These are phyloP conservation scores for Cordylochernes scorpioides DNA, from an alignment of 2,888 invertebrate genomes.

Conservation along the genomic window DNA sequence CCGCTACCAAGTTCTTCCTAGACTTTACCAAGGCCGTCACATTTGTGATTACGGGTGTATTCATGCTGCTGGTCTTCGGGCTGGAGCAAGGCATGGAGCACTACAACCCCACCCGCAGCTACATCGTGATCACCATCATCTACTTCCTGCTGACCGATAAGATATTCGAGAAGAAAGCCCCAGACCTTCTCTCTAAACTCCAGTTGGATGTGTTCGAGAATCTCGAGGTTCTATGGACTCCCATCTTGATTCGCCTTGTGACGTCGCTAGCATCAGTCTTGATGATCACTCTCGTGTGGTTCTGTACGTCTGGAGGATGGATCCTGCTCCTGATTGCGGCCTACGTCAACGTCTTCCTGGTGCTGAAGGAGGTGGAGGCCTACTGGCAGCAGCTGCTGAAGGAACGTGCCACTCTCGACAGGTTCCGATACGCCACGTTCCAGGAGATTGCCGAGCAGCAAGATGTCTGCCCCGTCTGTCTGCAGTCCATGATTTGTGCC, in stretches of 20 bases:
- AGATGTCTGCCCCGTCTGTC: conserved; percentile 50
- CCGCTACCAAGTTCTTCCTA: conserved; percentile 47
- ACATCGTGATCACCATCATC: conserved; percentile 36
- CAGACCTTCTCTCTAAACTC: conserved; percentile 30
- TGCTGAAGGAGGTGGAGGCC: conserved; percentile 10
- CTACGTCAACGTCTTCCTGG: conserved; percentile 12
- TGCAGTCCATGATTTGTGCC: conserved; percentile 39
- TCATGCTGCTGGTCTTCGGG: conserved; percentile 43
- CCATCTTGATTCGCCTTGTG: conserved; percentile 28
- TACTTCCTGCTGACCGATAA: conserved; percentile 45
- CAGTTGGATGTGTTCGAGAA: conserved; percentile 37
- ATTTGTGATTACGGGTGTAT: conserved; percentile 45
- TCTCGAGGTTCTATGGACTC: conserved; percentile 40
- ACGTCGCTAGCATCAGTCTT: conserved; percentile 11
- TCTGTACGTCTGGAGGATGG: conserved; percentile 11
- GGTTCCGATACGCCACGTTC: conserved; percentile 28
- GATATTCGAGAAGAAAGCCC: conserved; percentile 35
- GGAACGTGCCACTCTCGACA: conserved; percentile 32
- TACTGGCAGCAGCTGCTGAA: conserved; percentile 27
- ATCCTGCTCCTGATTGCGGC: conserved; percentile 9
- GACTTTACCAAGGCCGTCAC: conserved; percentile 58
- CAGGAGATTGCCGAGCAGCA: conserved; percentile 40
- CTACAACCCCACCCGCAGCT: conserved; percentile 38
- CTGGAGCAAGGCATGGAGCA: conserved; percentile 44
- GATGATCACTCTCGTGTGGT: conserved; percentile 11